These are phyloP conservation scores for Protobothrops flavoviridis DNA, from an alignment of 2,113 vertebrate species.

Conservation along the genomic window DNA sequence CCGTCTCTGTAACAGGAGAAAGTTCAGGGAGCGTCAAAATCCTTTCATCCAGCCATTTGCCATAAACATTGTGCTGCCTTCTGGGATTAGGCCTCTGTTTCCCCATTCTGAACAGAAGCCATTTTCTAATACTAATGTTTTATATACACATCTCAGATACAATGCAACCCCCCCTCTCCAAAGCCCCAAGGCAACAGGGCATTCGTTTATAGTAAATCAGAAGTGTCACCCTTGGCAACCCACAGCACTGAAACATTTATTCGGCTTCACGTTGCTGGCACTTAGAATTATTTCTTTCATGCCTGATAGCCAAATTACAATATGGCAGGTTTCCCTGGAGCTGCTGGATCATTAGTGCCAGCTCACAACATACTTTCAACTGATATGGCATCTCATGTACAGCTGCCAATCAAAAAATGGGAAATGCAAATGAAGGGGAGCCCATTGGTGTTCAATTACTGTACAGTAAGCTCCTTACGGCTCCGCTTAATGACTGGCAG, in stretches of 20 bases:
- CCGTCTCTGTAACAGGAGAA: constrained; percentile 72
- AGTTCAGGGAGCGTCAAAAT: constrained; percentile 65
- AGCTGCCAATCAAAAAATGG: constrained; percentile 96
- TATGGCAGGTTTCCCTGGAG: constrained; percentile 99
- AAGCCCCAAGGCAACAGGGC: constrained; percentile 94
- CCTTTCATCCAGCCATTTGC: constrained; percentile 82
- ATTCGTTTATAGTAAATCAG: constrained; percentile 99
- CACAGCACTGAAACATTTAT: constrained; percentile 97
- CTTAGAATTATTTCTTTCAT: constrained; percentile 99
- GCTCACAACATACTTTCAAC: constrained; percentile 99
- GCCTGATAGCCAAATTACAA: constrained; percentile 99
- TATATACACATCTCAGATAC: constrained; percentile 82
- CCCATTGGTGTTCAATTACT: constrained; percentile 89
- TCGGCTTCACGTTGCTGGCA: constrained; percentile 99
- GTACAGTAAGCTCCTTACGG: constrained; percentile 79
- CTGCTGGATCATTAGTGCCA: constrained; percentile 97
- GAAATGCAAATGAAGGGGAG: constrained; percentile 95
- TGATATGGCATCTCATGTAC: constrained; percentile 99
- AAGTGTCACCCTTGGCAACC: constrained; percentile 99
- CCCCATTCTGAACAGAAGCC: constrained; percentile 73
- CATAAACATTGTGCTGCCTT: constrained; percentile 77
- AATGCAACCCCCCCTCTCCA: constrained; percentile 70
- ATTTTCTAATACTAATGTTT: constrained; percentile 85
- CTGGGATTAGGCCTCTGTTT: constrained; percentile 77
- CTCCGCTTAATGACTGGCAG: constrained; percentile 90